Conservation (phyloP, 2,113 vertebrate genomes). For the Beaufortia kweichowensis region DNA sequence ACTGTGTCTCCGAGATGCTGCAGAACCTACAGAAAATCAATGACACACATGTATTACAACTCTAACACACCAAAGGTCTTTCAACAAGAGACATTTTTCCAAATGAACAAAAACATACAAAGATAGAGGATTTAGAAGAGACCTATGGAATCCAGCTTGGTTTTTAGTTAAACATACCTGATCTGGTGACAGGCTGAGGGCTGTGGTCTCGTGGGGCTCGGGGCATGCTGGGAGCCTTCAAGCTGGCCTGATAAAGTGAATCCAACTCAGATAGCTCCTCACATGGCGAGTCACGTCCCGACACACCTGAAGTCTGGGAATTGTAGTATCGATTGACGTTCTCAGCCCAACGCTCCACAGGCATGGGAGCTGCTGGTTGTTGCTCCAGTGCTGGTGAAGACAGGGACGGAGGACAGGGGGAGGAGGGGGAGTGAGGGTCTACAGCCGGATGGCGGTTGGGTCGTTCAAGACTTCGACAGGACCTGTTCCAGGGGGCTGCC, state of each 20-base stretch:
- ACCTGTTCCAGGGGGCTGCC: constrained; percentile 54
- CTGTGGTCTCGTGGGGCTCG: constrained; percentile 58
- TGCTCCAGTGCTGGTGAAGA: constrained; percentile 39
- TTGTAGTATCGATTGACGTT: constrained; percentile 84
- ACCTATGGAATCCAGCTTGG: background rate
- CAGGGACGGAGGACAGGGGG: background rate
- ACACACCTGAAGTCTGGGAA: constrained; percentile 66
- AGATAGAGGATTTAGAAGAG: too few relatives aligned
- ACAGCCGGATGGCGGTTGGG: constrained; percentile 23
- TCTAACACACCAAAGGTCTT: too few relatives aligned
- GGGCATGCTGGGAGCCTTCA: constrained; percentile 78
- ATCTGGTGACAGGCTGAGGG: constrained; percentile 56
- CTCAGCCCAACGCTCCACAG: constrained; percentile 86
- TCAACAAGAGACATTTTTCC: too few relatives aligned
- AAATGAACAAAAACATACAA: background rate
- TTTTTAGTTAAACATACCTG: constrained; percentile 54
- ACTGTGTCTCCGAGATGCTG: constrained; percentile 55
- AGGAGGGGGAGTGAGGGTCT: background rate
- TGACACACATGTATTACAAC: background rate
- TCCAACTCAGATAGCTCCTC: constrained; percentile 92
- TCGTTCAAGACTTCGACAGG: constrained; percentile 45
- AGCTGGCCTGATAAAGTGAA: constrained; percentile 90
- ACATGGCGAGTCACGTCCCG: background rate
- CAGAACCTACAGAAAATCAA: constrained; percentile 37
- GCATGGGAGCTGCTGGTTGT: constrained; percentile 66